A percentile compares a stretch with the other conserved stretches of the same genome.
These are phyloP conservation scores for Neocloeon triangulifer DNA, from an alignment of 1,140 invertebrate genomes.

Conservation along the genomic window DNA sequence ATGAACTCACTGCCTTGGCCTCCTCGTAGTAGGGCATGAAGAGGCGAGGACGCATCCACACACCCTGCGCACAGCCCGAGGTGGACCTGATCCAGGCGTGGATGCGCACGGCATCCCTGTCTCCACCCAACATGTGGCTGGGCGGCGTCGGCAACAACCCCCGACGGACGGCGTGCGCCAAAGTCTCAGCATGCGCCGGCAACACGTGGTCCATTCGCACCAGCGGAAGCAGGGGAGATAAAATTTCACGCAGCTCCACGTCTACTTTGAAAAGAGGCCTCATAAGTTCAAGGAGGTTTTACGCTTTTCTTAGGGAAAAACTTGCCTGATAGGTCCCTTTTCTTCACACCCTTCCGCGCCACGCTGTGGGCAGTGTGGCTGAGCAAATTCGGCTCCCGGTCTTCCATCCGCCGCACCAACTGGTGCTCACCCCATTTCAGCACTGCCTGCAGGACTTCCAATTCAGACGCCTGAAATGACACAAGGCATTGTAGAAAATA, in stretches of 20 bases:
- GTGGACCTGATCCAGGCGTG: constrained; percentile 6
- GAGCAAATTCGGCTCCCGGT: constrained; percentile 73
- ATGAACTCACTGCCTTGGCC: constrained; percentile 39
- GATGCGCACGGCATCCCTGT: constrained; percentile 9
- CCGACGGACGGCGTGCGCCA: constrained; percentile 42
- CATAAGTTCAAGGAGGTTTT: too few species aligned
- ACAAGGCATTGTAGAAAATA: too few species aligned
- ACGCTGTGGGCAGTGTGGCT: constrained; percentile 81
- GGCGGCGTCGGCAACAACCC: constrained; percentile 68
- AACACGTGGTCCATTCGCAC: constrained; percentile 77
- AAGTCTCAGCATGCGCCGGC: constrained; percentile 33
- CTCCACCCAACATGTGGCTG: constrained; percentile 47
- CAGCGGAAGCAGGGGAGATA: constrained; percentile 56
- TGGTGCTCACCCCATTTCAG: constrained; percentile 82
- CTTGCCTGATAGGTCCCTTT: too few species aligned
- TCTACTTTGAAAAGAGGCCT: too few species aligned
- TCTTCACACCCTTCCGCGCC: constrained; percentile 61
- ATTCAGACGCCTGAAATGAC: constrained; percentile 42
- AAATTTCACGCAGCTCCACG: constrained; percentile 63
- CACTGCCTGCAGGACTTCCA: constrained; percentile 67
- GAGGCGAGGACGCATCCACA: constrained; percentile 63
- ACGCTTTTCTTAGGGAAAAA: constrained; percentile 20
- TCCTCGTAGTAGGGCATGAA: constrained; percentile 91
- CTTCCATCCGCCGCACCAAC: constrained; percentile 57
- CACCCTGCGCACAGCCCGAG: constrained; percentile 28